These are phyloP conservation scores for Strigamia transsilvanica DNA, from an alignment of 2,888 invertebrate genomes.

Conservation along the genomic window DNA sequence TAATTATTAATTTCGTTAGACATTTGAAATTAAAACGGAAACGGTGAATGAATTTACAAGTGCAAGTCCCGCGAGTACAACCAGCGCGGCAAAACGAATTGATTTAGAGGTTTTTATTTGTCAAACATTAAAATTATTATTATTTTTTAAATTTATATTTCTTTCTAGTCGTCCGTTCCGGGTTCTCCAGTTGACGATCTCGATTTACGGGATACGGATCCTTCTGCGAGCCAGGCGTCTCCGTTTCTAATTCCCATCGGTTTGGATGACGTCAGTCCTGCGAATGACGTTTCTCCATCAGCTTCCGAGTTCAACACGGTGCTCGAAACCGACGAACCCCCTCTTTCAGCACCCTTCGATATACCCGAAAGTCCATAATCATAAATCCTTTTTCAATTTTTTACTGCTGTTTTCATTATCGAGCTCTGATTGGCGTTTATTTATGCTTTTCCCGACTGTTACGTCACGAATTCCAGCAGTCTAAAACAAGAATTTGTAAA, in stretches of 20 bases:
- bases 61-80: constrained; percentile 39
- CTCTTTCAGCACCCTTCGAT: constrained; percentile 53
- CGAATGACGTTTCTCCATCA: constrained; percentile 46
- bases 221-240: constrained; percentile 48
- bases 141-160: too few relatives aligned
- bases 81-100: constrained; percentile 40
- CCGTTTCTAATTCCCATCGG: constrained; percentile 50
- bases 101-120: constrained; percentile 1
- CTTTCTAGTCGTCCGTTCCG: constrained; percentile 52
- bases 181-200: constrained; percentile 53
- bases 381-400: neutral
- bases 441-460: neutral
- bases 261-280: constrained; percentile 51
- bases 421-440: neutral
- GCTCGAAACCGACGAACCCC: constrained; percentile 54
- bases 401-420: neutral
- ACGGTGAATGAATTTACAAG: neutral
- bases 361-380: constrained; percentile 42
- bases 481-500: neutral
- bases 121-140: too few relatives aligned
- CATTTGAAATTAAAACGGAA: neutral
- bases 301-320: constrained; percentile 24
- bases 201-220: constrained; percentile 50
- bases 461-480: neutral
- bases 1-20: neutral